phyloP scores from a whole-genome alignment of 2,888 invertebrate species.

The Oligia fasciuncula region DNA sequence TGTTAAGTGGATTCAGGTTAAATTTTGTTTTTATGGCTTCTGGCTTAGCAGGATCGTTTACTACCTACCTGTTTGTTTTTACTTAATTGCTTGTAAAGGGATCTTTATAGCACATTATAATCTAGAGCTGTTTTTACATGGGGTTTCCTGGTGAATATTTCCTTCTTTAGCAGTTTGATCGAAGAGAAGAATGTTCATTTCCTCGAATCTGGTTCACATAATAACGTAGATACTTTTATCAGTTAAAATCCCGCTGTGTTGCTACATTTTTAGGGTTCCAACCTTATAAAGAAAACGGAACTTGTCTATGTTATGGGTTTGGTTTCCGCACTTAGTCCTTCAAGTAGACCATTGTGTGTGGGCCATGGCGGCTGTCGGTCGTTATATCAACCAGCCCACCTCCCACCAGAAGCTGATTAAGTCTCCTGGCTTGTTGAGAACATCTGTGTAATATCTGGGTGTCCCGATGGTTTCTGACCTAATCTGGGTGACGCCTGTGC shows the following conservation, averaged over 20 bases:
- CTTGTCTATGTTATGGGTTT: too few species aligned
- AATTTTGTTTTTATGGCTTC: slow-evolving; percentile 50
- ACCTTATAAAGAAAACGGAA: not conserved
- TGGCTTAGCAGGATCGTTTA: slow-evolving; percentile 44
- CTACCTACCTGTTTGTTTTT: slow-evolving; percentile 6
- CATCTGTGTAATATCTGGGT: too few species aligned
- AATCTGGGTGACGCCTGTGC: too few species aligned
- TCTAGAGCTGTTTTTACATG: not conserved
- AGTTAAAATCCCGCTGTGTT: not conserved
- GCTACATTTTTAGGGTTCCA: not conserved
- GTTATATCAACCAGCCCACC: too few species aligned
- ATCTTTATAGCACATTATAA: not conserved
- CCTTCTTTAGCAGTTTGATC: not conserved
- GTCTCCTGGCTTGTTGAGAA: too few species aligned
- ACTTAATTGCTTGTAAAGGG: slow-evolving; percentile 7
- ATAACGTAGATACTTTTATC: not conserved
- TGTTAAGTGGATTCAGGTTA: slow-evolving; percentile 49
- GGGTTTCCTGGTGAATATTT: not conserved
- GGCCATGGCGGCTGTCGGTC: too few species aligned
- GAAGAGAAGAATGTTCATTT: not conserved
- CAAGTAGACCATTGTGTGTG: too few species aligned
- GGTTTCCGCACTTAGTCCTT: too few species aligned
- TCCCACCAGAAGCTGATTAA: too few species aligned
- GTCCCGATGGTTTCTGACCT: too few species aligned
- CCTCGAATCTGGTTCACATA: not conserved